Conservation (phyloP, 1,140 invertebrate genomes). For the Cydia splendana region DNA sequence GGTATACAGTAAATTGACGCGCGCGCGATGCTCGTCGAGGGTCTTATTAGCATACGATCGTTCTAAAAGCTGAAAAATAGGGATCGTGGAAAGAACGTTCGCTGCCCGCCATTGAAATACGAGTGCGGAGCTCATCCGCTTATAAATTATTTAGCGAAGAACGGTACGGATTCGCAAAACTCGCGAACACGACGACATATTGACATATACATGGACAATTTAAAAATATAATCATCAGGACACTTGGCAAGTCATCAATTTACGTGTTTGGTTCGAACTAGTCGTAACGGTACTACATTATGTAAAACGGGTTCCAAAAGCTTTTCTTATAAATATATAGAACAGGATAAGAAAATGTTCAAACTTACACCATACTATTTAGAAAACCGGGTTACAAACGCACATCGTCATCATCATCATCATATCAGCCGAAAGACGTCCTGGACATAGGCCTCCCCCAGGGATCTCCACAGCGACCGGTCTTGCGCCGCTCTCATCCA, state of each 20-base stretch:
- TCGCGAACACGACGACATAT: conserved; percentile 1
- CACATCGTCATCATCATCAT: too few relatives aligned
- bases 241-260: conserved; percentile 10
- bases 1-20: conserved; percentile 17
- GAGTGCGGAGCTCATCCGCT: conserved; percentile 48
- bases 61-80: conserved; percentile 54
- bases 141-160: conserved; percentile 54
- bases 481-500: too few relatives aligned
- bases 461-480: too few relatives aligned
- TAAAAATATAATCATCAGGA: conserved; percentile 7
- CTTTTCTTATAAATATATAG: too few relatives aligned
- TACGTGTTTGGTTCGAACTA: neutral
- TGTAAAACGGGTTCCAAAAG: neutral
- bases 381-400: too few relatives aligned
- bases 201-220: conserved; percentile 4
- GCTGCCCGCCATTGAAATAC: conserved; percentile 46
- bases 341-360: too few relatives aligned
- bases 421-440: too few relatives aligned
- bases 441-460: too few relatives aligned
- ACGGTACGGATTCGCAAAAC: conserved; percentile 43
- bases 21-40: conserved; percentile 36
- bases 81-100: conserved; percentile 43
- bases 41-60: conserved; percentile 58
- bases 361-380: too few relatives aligned
- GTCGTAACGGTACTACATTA: neutral